Evolutionary conservation across 1,140 invertebrate genomes (phyloP), one percentile per base, ranked within the genome.

Genomic region (Drosophila nannoptera): DNA sequence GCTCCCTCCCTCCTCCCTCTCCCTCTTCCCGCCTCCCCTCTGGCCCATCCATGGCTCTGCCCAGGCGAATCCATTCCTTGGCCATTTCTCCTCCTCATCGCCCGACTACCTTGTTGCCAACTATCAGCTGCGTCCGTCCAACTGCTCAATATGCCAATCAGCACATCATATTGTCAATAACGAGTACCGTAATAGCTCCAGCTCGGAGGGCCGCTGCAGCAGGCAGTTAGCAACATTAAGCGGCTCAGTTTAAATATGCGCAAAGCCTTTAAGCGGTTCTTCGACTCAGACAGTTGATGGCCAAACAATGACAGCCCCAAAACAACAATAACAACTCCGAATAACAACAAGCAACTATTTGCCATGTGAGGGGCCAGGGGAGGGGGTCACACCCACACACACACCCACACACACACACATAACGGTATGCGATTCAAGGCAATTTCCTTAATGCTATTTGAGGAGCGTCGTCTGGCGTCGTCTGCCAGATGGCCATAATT

Each of bases 361-460:
- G 48, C 5, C n/a, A 11, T 49, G 29, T 43, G 12, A 35, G 29
- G 45, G 62, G 80, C 70, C 45, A 69, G 68, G 36, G 11, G n/a
- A 12, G 40, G 6, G 40, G 7, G 40, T 43, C n/a, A 42, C n/a
- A 22, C 22, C 22, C 22, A 22, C 22, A 22, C 22, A 22, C 22
- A 22, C 22, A 22, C 22, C 12, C 60, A 29, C 45, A 22, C 22
- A 22, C 22, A 43, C 60, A 29, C 45, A 29, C 22, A 67, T 68
- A 84, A 22, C 22, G 80, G 76, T 83, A 83, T 86, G 76, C 63
- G 69, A 69, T 74, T 77, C 70, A 48, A 76, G 81, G 73, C 75
- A 84, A 84, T 84, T 84, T 86, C 70, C 81, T 76, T 84, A 84
- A 84, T 84, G 81, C 76, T 73, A 81, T 84, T 86, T 81, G 69